Percentiles rank a stretch among this genome's conserved stretches.
Evolutionary conservation across 2,113 vertebrate species (phyloP).

Genomic region (Todiramphus saurophagus): DNA sequence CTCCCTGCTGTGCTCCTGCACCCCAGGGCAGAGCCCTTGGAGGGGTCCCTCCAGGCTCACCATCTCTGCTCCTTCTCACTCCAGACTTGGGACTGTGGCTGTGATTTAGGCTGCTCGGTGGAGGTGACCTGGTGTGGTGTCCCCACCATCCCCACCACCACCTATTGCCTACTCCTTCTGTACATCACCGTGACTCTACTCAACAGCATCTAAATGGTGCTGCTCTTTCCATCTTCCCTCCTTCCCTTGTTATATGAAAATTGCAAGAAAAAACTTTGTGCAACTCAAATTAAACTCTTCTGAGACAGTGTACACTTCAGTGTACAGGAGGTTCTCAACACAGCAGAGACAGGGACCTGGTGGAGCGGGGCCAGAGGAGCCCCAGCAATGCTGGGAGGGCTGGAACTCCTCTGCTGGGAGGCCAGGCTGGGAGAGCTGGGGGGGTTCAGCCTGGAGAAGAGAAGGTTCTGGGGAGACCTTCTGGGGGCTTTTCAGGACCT

Average conservation of each 20-base stretch:
- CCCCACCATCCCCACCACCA: not conserved
- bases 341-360: not conserved
- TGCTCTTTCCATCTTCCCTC: not conserved
- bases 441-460: not conserved
- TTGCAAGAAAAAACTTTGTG: not conserved
- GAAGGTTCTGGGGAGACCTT: not conserved
- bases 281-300: not conserved
- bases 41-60: not conserved
- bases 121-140: accelerated
- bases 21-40: not conserved
- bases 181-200: accelerated
- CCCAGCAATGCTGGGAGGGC: not conserved
- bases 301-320: not conserved
- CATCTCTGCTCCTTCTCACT: not conserved
- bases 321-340: not conserved
- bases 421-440: not conserved
- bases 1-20: accelerated
- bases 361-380: not conserved
- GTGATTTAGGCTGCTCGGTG: not conserved
- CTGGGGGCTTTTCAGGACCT: not conserved
- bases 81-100: not conserved
- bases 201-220: accelerated
- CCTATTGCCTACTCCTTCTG: not conserved
- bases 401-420: not conserved
- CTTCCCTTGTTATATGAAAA: not conserved